Evolutionary conservation across 2,888 invertebrate species (phyloP), one percentile per base, ranked within the genome.

Genomic region (Chymomyza amoena): DNA sequence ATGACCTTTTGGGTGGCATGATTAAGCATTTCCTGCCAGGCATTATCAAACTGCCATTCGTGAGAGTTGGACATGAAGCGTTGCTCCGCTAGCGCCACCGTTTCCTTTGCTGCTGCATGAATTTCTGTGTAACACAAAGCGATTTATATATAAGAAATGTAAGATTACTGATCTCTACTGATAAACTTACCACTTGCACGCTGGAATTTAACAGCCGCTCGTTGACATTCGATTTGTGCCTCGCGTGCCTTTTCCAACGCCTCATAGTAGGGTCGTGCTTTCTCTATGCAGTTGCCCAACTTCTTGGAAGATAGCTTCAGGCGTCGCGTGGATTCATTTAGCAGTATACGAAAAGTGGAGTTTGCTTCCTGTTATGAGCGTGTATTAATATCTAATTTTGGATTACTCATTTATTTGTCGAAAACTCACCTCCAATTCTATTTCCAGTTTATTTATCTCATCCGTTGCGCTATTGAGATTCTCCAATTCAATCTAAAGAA

Each of bases 21-120:
- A 93, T 98, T 98, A 74, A 98, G 94, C 94, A 97, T 97, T 92
- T 98, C 98, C 92, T 98, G 98, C 98, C 98, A 98, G 82, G 98
- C 97, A 92, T 96, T 96, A 92, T 98, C 98, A 91, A 98, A 97
- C 91, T 97, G 96, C 92, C 92, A 92, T 79, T 92, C 92, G 66
- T 92, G 92, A 2, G 92, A 92, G 76, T 92, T 92, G 54, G 91
- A 91, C 91, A 92, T 92, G 72, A 92, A 92, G 61, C 97, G 93
- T 90, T 96, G 95, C 91, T 98, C 98, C 0, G 98, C 98, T 61
- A 98, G 91, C 0, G 96, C 95, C 66, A 98, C 98, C 0, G 97
- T 98, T 93, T 98, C 97, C 91, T 97, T 97, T 0, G 98, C 98
- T 1, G 97, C 98, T 60, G 95, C 95, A 92, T 98, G 98, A 64